Base-by-base conservation (phyloP, 2,888 invertebrate genomes). In the Drosophila peninsularis region DNA sequence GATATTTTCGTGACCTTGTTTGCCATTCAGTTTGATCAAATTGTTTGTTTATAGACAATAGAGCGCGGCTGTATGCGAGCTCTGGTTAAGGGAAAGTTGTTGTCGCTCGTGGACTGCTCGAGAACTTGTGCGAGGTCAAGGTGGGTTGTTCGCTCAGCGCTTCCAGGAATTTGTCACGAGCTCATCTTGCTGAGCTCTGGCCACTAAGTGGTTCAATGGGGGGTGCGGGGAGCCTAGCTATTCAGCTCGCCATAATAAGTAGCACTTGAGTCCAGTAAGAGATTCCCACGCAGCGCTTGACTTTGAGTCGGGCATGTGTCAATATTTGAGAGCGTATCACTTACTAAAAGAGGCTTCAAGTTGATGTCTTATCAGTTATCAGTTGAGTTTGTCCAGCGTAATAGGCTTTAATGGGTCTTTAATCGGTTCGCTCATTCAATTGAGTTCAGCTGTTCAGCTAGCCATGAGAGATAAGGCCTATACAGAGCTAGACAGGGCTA, bases 1-100 rank as follows among this genome's bases (percentile, higher is more conserved):
- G 58, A 41, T 54, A 50, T 70, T 61, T 66, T 70, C 63, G 71
- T 84, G 75, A 77, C 77, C 80, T 75, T 78, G 72, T 63, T 63
- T 74, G 44, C 56, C 81, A 83, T 74, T 76, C 68, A 71, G 72
- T 56, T 80, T 74, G 60, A 82, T 82, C 65, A 78, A 82, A 72
- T 71, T 72, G 83, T 85, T 85, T 75, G 70, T 58, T 60, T 67
- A 66, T 73, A 50, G 21, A 37, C 34, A 39, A 42, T 21, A 32
- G 6, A 54, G 27, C 14, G 42, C 10, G 30, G 11, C 5, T 32
- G 13, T 36, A 10, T 39, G 37, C 27, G n/a, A 11, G 19, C 34
- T 1, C 24, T 42, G 49, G 65, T 69, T 69, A 66, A 75, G 61
- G 64, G 67, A 75, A 71, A 75, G 75, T 45, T 64, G 45, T 32